Base-by-base conservation (phyloP, 1,140 invertebrate genomes). In the Mylabris phalerata region DNA sequence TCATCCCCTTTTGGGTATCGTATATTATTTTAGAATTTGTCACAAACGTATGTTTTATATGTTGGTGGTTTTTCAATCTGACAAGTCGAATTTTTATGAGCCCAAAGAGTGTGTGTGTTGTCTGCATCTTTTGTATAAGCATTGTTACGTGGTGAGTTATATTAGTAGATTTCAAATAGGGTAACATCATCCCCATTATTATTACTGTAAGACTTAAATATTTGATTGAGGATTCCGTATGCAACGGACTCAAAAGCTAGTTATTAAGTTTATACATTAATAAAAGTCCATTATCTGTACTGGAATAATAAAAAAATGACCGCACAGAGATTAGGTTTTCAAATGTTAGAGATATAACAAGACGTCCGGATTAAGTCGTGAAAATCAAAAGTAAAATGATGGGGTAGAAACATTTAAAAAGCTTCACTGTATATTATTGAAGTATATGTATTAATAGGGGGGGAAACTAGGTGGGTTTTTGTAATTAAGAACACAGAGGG, bases 11-110 rank as follows among this genome's bases (percentile, higher is more conserved):
- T 48, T 27, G 48, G 57, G 62, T 58, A 64, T 60, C 41, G 60
- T 66, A 67, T 66, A 68, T 68, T 68, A 68, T 68, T 68, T 68
- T 68, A 64, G 60, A 68, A 68, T 68, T 68, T 68, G 67, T 68
- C 67, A 68, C 65, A 60, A 65, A 63, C 63, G 63, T 65, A 65
- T 65, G 63, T 50, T 62, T 52, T 46, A 26, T 19, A 52, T 27
- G 7, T 32, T 7, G 32, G 32, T 32, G 32, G 32, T 32, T 32
- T 32, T 7, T 5, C 32, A 32, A 32, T 32, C 32, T 32, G 32
- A 32, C 32, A 32, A 32, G 32, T 32, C 32, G 32, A 32, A 32
- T 32, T 32, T 32, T 32, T 32, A 32, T 32, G 32, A 4, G 32
- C 4, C 4, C 32, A 7, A 32, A 7, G 32, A 5, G 32, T 7